These are phyloP conservation scores for Tretioscincus oriximinensis DNA, from an alignment of 2,113 vertebrate species.

Conservation along the genomic window DNA sequence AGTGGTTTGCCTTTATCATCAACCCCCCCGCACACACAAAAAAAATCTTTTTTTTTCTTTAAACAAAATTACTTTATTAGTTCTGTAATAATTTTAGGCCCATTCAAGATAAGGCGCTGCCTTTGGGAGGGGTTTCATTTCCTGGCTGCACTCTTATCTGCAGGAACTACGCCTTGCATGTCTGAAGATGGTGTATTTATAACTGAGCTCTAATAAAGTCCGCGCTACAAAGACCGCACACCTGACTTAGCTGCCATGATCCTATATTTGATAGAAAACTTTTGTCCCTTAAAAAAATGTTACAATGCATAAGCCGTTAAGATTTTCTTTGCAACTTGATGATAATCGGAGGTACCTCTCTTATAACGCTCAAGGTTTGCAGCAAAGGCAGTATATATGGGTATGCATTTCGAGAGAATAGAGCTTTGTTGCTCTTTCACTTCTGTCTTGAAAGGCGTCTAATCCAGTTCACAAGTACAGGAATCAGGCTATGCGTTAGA, in stretches of 20 bases:
- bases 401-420: conserved; percentile 21
- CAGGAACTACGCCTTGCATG: conserved; percentile 76
- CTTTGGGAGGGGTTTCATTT: conserved; percentile 82
- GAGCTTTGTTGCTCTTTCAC: not conserved
- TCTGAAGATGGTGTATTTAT: conserved; percentile 79
- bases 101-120: conserved; percentile 80
- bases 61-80: conserved; percentile 83
- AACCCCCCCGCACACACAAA: not conserved
- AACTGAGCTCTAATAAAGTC: conserved; percentile 80
- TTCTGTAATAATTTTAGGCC: conserved; percentile 81
- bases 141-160: conserved; percentile 77
- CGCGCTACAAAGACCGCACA: conserved; percentile 64
- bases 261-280: conserved; percentile 68
- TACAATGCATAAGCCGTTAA: conserved; percentile 62
- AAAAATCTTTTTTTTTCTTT: conserved; percentile 44
- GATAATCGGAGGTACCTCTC: not conserved
- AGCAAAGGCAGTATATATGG: conserved; percentile 17
- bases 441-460: too few species aligned
- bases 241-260: conserved; percentile 70
- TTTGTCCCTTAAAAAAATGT: conserved; percentile 42
- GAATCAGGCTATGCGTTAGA: not conserved
- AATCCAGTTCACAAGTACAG: not conserved
- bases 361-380: not conserved
- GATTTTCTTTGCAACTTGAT: conserved; percentile 32
- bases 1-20: conserved; percentile 70